Percentiles rank a stretch among this genome's conserved stretches.
These are phyloP conservation scores for Bembecia ichneumoniformis DNA, from an alignment of 2,888 invertebrate species.

Conservation along the genomic window DNA sequence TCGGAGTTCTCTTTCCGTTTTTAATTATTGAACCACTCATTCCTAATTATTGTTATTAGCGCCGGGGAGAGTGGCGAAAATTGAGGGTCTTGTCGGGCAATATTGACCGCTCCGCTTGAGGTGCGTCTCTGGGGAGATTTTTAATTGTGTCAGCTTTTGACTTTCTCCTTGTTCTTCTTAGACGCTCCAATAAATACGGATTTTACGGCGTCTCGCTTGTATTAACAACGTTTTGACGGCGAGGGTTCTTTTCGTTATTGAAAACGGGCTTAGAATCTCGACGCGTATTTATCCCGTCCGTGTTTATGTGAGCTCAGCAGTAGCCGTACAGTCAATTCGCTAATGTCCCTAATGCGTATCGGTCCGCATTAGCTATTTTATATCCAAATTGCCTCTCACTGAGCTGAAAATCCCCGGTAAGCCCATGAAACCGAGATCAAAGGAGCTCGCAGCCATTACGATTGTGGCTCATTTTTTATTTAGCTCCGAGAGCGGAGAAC, in stretches of 20 bases:
- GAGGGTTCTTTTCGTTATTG: constrained; percentile 18
- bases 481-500: constrained; percentile 42
- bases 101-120: constrained; percentile 66
- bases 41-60: constrained; percentile 75
- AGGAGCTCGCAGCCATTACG: constrained; percentile 60
- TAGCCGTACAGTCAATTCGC: constrained; percentile 42
- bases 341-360: constrained; percentile 63
- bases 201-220: constrained; percentile 57
- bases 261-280: background rate
- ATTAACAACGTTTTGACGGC: constrained; percentile 44
- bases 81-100: constrained; percentile 64
- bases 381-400: constrained; percentile 59
- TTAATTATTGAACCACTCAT: constrained; percentile 75
- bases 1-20: constrained; percentile 69
- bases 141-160: constrained; percentile 68
- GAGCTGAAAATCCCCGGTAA: constrained; percentile 61
- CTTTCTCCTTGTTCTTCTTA: constrained; percentile 65
- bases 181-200: constrained; percentile 63
- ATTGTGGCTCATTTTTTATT: constrained; percentile 73
- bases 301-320: background rate
- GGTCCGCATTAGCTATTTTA: constrained; percentile 58
- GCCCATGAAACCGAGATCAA: constrained; percentile 69
- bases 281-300: background rate
- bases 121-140: constrained; percentile 56
- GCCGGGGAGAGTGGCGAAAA: constrained; percentile 68